Evolutionary conservation across 1,140 invertebrate species (phyloP).

Genomic region (Diabrotica virgifera): DNA sequence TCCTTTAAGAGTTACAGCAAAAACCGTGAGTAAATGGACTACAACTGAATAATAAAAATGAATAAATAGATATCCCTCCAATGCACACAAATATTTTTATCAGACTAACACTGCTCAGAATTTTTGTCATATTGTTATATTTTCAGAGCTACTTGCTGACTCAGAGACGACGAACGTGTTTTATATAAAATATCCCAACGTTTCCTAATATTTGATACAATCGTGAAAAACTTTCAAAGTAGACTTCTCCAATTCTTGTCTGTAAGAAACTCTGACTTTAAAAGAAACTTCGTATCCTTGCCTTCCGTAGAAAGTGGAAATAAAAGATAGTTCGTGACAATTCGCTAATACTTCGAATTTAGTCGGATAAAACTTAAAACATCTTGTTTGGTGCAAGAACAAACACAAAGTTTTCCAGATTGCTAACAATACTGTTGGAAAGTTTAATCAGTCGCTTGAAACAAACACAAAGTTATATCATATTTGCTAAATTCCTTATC

Average conservation of each 20-base stretch:
- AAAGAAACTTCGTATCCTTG: neutral
- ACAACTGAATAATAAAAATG: no score
- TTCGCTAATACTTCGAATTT: slow-evolving; percentile 2
- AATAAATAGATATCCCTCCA: no score
- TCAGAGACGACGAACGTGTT: neutral
- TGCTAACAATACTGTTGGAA: neutral
- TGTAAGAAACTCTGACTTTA: neutral
- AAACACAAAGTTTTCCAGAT: slow-evolving; percentile 5
- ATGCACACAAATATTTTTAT: no score
- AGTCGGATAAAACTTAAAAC: slow-evolving; percentile 4
- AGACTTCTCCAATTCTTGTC: neutral
- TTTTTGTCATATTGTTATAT: no score
- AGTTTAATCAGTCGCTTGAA: slow-evolving; percentile 2
- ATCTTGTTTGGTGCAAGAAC: slow-evolving; percentile 4
- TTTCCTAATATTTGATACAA: slow-evolving; percentile 3
- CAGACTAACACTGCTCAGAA: no score
- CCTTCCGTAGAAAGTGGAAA: neutral
- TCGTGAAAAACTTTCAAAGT: slow-evolving; percentile 1
- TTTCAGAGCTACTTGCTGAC: no score
- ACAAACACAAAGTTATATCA: neutral
- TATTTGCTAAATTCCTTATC: slow-evolving; percentile 1
- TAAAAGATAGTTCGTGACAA: slow-evolving; percentile 2
- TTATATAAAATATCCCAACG: neutral
- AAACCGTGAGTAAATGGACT: no score
- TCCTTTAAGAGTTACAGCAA: no score